Evolutionary conservation across 2,113 vertebrate genomes (phyloP), one percentile per base, ranked within the genome.

Genomic region (Zosterops japonicus): DNA sequence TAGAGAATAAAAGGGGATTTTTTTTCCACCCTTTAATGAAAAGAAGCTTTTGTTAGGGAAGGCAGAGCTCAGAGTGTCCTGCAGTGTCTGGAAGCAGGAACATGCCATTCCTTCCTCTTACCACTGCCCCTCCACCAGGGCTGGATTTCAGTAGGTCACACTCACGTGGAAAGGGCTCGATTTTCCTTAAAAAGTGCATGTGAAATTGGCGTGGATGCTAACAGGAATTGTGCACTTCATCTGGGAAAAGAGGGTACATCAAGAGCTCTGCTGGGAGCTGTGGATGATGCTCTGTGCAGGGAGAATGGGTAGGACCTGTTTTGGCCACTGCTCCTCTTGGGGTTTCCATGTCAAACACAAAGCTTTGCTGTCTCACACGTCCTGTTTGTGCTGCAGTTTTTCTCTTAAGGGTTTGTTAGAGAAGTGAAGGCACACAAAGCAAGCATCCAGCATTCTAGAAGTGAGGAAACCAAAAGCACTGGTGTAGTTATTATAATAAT

Each of bases 41-140:
- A 96, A 96, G 96, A 77, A 86, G 90, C 94, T 94, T 98, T 97
- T 96, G 92, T 96, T 80, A 15, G 65, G 8, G 16, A 83, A 95
- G 89, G 89, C 93, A 93, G 90, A 87, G 64, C 90, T 89, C 22
- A 1, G 68, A 67, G 64, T 71, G 80, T 68, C 67, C 67, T 68
- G 4, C 59, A 39, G 52, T 36, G 46, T 90, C 88, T 0, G 4
- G 39, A 57, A 95, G 71, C 1, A 0, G 78, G 81, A 95, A 88
- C 63, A 72, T 52, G 67, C 60, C 77, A 63, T 96, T 97, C 91
- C 57, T 90, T 82, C 49, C 49, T 35, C 53, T 46, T 42, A 7
- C 28, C 0, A 1, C 29, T 3, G 9, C 67, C 83, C 46, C 21
- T 90, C 31, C 1, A 4, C 39, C 27, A 29, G 80, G 16, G 13